Percentiles rank a stretch among this genome's conserved stretches.
Evolutionary conservation across 2,888 invertebrate species (phyloP).

Genomic region (Pterostichus madidus): DNA sequence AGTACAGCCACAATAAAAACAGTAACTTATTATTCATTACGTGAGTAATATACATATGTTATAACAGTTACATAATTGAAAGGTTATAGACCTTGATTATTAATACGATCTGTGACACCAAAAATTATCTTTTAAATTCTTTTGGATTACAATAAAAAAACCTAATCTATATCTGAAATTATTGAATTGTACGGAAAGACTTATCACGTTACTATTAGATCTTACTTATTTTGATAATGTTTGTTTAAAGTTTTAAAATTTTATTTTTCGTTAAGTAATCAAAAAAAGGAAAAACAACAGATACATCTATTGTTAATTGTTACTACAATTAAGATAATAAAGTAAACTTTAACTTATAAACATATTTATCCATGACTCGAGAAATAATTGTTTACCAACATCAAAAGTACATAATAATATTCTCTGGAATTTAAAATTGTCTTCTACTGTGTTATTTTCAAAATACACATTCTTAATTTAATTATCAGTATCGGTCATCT

Average conservation of each 20-base stretch:
- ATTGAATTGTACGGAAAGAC: neutral
- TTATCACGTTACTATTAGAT: no score
- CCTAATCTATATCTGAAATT: no score
- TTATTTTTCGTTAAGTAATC: no score
- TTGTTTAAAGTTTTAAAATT: no score
- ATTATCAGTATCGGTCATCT: neutral
- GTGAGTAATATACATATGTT: constrained; percentile 20
- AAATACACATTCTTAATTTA: neutral
- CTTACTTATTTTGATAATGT: no score
- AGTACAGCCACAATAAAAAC: neutral
- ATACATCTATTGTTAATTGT: no score
- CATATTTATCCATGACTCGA: no score
- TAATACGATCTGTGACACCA: neutral
- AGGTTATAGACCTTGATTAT: constrained; percentile 12
- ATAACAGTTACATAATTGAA: neutral
- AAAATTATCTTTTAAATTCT: neutral
- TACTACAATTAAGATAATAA: no score
- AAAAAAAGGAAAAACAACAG: no score
- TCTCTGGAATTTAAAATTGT: neutral
- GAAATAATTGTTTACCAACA: neutral
- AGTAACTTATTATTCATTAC: neutral
- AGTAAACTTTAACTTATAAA: no score
- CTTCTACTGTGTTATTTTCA: neutral
- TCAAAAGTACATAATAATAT: no score
- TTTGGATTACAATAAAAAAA: neutral